phyloP scores from a whole-genome alignment of 2,797 vertebrate species.

The Parotocinclus haroldoi region DNA sequence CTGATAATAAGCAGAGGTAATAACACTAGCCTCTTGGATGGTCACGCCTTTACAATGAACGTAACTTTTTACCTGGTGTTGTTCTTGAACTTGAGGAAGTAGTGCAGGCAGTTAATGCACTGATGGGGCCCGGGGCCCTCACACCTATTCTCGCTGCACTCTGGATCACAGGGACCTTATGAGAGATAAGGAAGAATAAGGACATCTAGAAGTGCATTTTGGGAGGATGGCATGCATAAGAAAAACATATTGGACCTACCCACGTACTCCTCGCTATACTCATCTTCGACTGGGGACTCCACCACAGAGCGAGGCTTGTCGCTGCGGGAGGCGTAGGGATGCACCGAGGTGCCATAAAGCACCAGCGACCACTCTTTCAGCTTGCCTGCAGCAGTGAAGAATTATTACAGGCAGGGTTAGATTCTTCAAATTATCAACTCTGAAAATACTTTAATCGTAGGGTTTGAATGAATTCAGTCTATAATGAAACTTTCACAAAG shows the following conservation, averaged over 20 bases:
- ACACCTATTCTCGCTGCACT: constrained; percentile 92
- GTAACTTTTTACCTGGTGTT: constrained; percentile 83
- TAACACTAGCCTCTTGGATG: no score
- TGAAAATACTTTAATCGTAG: no score
- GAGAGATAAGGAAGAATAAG: constrained; percentile 37
- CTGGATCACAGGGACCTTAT: constrained; percentile 87
- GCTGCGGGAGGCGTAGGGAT: constrained; percentile 84
- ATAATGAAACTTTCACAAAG: no score
- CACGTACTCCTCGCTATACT: constrained; percentile 71
- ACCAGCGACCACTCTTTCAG: constrained; percentile 98
- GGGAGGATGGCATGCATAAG: constrained; percentile 7
- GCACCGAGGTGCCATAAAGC: constrained; percentile 90
- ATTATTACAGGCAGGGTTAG: no score
- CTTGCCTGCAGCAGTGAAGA: constrained; percentile 74
- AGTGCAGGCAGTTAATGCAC: constrained; percentile 94
- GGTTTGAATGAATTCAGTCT: no score
- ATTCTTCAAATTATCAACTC: no score
- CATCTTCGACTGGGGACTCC: constrained; percentile 63
- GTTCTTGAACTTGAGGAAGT: constrained; percentile 97
- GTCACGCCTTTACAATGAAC: no score
- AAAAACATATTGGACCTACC: constrained; percentile 54
- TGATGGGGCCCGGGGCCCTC: constrained; percentile 95
- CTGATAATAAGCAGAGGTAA: no score
- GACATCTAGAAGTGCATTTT: constrained; percentile 11
- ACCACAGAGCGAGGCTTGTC: constrained; percentile 81